Base-by-base conservation (phyloP, 2,113 vertebrate species). In the Hyperoodon ampullatus region DNA sequence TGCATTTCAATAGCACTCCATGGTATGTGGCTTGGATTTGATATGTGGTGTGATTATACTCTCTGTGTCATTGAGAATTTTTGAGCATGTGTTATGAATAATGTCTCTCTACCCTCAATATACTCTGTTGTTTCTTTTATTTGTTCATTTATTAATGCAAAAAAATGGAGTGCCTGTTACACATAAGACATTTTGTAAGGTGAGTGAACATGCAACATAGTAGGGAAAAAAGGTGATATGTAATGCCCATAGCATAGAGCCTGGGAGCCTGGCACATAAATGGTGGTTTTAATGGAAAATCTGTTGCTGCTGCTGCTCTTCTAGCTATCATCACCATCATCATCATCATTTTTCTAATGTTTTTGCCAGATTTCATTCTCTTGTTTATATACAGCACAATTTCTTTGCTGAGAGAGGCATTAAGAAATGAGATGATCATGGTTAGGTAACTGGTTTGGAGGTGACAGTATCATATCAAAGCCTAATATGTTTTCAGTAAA, bases 41-140 rank as follows among this genome's bases (percentile, higher is more conserved):
- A 81, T 55, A 87, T 61, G 65, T 24, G 1, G 24, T 71, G 13
- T 55, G 65, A 82, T 90, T 88, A 90, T 75, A 33, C 2, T 78
- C 13, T 92, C 58, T 71, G 58, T 93, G 72, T 95, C 89, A 66
- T 3, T 93, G 87, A 65, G 68, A 96, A 81, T 96, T 96, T 94
- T 94, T 70, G 63, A 88, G 21, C 16, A 30, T 90, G 68, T 81
- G 50, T 96, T 81, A 63, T 39, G 44, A 96, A 71, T 92, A 83
- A 21, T 70, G 87, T 88, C 21, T 88, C 28, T 92, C 3, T 68
- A 28, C 9, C 63, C 88, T 92, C 84, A 94, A 18, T 13, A 26
- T n/a, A 39, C 26, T 70, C 21, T 78, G 12, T 53, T 95, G 16
- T 75, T 97, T 74, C 42, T n/a, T 91, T 81, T 85, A 50, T 77